Evolutionary conservation across 2,888 invertebrate species (phyloP).

Genomic region (Hydriomena furcata): DNA sequence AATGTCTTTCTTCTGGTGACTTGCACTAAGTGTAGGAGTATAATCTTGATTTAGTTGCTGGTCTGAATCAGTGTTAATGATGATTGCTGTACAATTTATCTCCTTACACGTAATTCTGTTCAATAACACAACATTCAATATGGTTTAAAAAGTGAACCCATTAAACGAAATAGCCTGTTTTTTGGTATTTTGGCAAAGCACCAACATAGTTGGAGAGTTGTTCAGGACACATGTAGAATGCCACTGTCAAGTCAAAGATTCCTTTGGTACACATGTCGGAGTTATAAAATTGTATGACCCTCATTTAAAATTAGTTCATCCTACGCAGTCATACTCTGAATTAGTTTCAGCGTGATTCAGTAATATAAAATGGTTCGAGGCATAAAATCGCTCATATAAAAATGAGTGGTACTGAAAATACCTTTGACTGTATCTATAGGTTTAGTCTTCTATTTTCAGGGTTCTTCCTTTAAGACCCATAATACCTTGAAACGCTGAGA

Average conservation of each 20-base stretch:
- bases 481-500: too few relatives aligned
- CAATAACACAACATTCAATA: slow-evolving; percentile 7
- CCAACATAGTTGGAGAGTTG: slow-evolving; percentile 23
- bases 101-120: too few relatives aligned
- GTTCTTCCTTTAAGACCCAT: too few relatives aligned
- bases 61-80: background rate
- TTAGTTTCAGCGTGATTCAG: slow-evolving; percentile 30
- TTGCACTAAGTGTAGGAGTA: too few relatives aligned
- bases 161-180: slow-evolving; percentile 16
- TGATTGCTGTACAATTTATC: too few relatives aligned
- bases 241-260: slow-evolving; percentile 31
- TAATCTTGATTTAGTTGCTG: too few relatives aligned
- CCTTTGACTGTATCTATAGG: too few relatives aligned
- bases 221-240: slow-evolving; percentile 17
- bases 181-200: slow-evolving; percentile 26
- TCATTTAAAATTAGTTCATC: slow-evolving; percentile 35
- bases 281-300: slow-evolving; percentile 36
- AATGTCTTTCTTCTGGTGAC: background rate
- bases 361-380: slow-evolving; percentile 19
- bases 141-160: slow-evolving; percentile 8
- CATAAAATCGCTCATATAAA: slow-evolving; percentile 13
- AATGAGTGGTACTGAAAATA: slow-evolving; percentile 10
- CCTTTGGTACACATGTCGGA: slow-evolving; percentile 29
- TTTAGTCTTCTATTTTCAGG: too few relatives aligned
- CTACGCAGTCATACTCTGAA: slow-evolving; percentile 33